Evolutionary conservation across 2,113 vertebrate species (phyloP), one percentile per base, ranked within the genome.

Genomic region (Dermatemys mawii): DNA sequence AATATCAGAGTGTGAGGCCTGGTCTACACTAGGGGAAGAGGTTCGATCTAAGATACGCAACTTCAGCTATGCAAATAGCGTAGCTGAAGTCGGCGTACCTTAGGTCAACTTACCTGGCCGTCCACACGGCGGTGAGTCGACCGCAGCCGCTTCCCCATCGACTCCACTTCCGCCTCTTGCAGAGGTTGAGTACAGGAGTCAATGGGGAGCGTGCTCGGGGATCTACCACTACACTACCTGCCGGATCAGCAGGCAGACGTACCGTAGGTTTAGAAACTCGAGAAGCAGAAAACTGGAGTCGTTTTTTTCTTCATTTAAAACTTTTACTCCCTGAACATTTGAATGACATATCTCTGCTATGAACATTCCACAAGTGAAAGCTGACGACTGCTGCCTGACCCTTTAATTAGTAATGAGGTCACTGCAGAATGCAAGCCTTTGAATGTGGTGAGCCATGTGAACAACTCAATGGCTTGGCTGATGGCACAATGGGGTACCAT

Each of bases 231-330:
- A n/a, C n/a, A n/a, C n/a, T n/a, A n/a, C n/a, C n/a, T n/a, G n/a
- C n/a, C n/a, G n/a, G n/a, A n/a, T n/a, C n/a, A n/a, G n/a, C n/a
- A n/a, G n/a, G n/a, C n/a, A n/a, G n/a, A n/a, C n/a, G n/a, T n/a
- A n/a, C n/a, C n/a, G n/a, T n/a, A n/a, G n/a, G 14, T 86, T 93
- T 54, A 87, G 92, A 88, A 95, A 86, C 63, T 55, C 70, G 35
- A 80, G 73, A 50, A 19, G 5, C 81, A 91, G 88, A 88, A 89
- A 78, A 76, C 41, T 75, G 94, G 27, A 22, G 17, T 83, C 44
- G 44, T 24, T 78, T 95, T 93, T 57, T 81, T 94, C 90, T 83
- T 84, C 63, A 82, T 53, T 96, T 89, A 12, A 79, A 88, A 92
- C 27, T 81, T 82, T 78, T 26, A 19, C 38, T 94, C 55, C 53